Evolutionary conservation across 2,888 invertebrate species (phyloP), one percentile per base, ranked within the genome.

Genomic region (Scaptomyza flava): DNA sequence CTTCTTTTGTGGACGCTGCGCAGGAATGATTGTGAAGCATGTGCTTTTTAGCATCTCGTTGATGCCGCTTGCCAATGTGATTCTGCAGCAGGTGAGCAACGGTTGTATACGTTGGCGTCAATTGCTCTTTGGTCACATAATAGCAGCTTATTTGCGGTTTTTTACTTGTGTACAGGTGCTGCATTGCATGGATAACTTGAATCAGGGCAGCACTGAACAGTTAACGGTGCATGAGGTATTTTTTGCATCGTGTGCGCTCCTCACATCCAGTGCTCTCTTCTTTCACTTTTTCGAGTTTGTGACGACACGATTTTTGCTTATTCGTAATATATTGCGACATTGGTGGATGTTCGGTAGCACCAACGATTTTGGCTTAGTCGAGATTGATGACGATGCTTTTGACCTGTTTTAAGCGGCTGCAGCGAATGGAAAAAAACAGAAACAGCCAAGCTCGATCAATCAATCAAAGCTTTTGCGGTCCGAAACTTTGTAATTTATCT

Each of bases 291-390:
- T 91, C 34, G 92, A 91, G 52, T 91, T 90, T 71, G 83, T 90
- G 23, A 79, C 91, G 5, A 89, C 89, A 0, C 89, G 91, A 8
- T 73, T 89, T 9, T 61, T 91, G 23, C 59, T 86, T 2, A 89
- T 91, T 12, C 89, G 89, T 20, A 91, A 87, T 36, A 89, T 91
- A 33, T 43, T 91, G 34, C 78, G 86, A 1, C 91, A 91, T 65
- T 91, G 91, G 92, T 91, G 92, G 91, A 79, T 88, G 75, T 92
- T 91, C 59, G 92, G 91, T 51, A 91, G 87, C 59, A 83, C 88
- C 14, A 86, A 85, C n/a, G 82, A 91, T 64, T 87, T 80, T 60
- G 66, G 81, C 3, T 47, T 87, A 4, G 76, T 88, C 12, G 89
- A 90, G 53, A 54, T 82, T 20, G 88, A 90, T 12, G 90, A 83